phyloP scores from a whole-genome alignment of 2,113 vertebrate species.

The Bucco capensis region DNA sequence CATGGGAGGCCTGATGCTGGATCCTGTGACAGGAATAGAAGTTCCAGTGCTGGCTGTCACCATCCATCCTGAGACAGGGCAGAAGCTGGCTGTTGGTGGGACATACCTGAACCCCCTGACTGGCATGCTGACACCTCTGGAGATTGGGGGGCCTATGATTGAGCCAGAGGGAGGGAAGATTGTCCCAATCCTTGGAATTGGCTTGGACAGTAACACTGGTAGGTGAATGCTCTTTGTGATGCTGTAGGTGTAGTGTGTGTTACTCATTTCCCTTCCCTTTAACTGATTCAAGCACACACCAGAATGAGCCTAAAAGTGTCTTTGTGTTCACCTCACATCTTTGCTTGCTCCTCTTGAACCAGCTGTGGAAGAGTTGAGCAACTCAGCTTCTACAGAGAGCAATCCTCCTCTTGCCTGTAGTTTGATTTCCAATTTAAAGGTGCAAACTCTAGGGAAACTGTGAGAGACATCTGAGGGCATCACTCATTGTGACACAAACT shows the following conservation, averaged over 20 bases:
- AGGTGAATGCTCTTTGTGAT: neutral
- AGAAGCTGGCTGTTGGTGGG: conserved; percentile 81
- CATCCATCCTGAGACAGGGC: conserved; percentile 79
- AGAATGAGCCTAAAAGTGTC: neutral
- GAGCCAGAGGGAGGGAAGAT: conserved; percentile 74
- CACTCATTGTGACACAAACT: neutral
- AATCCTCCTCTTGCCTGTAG: neutral
- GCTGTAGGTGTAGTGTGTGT: no score
- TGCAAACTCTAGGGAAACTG: neutral
- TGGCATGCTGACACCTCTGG: conserved; percentile 75
- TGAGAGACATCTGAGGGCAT: neutral
- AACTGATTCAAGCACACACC: neutral
- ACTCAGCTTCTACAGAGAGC: neutral
- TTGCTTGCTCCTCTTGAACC: neutral
- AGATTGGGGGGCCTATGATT: conserved; percentile 81
- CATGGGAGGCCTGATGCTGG: conserved; percentile 80
- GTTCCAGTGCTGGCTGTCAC: conserved; percentile 87
- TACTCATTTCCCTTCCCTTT: neutral
- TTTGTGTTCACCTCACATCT: neutral
- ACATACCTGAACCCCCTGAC: conserved; percentile 82
- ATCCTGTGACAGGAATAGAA: conserved; percentile 78
- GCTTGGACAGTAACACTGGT: conserved; percentile 82
- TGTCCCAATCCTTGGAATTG: conserved; percentile 78
- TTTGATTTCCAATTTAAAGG: no score
- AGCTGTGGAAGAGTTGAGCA: neutral